Percentiles rank a stretch among this genome's conserved stretches.
Evolutionary conservation across 2,888 invertebrate species (phyloP).

Genomic region (Drosophila fungiperda): DNA sequence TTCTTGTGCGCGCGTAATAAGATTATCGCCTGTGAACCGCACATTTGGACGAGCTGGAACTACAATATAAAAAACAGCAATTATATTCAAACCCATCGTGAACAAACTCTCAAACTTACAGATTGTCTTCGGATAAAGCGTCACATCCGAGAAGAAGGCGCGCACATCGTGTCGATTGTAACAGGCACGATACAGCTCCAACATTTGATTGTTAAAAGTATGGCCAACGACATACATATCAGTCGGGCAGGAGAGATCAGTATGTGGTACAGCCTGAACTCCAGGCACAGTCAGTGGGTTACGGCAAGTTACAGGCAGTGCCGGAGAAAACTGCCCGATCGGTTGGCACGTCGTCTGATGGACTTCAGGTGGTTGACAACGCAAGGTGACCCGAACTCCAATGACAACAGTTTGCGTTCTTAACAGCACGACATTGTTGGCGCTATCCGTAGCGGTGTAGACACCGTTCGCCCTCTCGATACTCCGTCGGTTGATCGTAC

Average conservation of each 20-base stretch:
- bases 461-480: constrained; percentile 43
- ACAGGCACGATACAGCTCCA: constrained; percentile 46
- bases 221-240: constrained; percentile 40
- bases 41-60: constrained; percentile 1
- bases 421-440: constrained; percentile 15
- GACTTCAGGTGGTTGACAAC: no score
- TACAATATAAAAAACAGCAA: not conserved
- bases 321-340: not conserved
- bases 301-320: constrained; percentile 2
- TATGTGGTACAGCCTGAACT: not conserved
- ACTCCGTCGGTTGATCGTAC: not conserved
- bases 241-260: constrained; percentile 30
- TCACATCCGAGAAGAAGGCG: constrained; percentile 4
- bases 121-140: constrained; percentile 7
- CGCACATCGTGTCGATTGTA: not conserved
- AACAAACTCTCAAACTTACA: not conserved
- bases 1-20: constrained; percentile 6
- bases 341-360: no score
- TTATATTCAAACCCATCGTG: not conserved
- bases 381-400: not conserved
- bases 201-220: constrained; percentile 7
- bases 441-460: constrained; percentile 27
- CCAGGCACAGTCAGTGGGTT: not conserved
- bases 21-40: constrained; percentile 6
- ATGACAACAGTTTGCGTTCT: constrained; percentile 14